Evolutionary conservation across 2,797 vertebrate genomes (phyloP), one percentile per base, ranked within the genome.

Genomic region (Allobates femoralis): DNA sequence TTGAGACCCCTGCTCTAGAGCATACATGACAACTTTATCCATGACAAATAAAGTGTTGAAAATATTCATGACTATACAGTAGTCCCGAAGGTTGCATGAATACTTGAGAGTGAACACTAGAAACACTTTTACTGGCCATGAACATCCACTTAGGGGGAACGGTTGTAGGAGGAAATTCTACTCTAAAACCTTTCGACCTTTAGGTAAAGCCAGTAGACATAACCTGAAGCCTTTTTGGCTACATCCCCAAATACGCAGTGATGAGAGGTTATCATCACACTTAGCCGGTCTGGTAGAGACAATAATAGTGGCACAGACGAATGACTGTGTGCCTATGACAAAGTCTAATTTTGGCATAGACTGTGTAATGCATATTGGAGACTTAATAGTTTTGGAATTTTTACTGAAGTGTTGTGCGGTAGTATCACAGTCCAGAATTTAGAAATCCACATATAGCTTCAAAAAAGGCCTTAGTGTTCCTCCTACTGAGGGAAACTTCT

Each of bases 271-370:
- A 55, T 18, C 50, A 76, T 53, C 34, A 51, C 46, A 28, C 50
- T 11, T 76, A 76, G 50, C 74, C 50, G 3, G 74, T 30, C 50
- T 53, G 50, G 50, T 55, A 30, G 50, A 30, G 50, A 55, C 76
- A 58, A 79, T 56, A 51, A 26, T 74, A 74, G 69, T 18, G 37
- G 37, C 69, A 50, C 26, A 50, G 12, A 74, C 46, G 23, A 74
- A 74, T 74, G 23, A 74, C 23, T 73, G 37, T 26, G 14, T 37
- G 23, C 12, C 69, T 41, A 73, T 5, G 69, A 23, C 69, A 74
- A 23, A 74, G 69, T 74, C 69, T 74, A 74, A 74, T 74, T 74
- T 74, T 16, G 7, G 69, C 67, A 41, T n/a, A 73, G 69, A 50
- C 23, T 26, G n/a, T 74, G 69, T 26, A 50, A 74, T 74, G 41